Conservation (phyloP, 1,140 invertebrate genomes). For the Periplaneta americana region DNA sequence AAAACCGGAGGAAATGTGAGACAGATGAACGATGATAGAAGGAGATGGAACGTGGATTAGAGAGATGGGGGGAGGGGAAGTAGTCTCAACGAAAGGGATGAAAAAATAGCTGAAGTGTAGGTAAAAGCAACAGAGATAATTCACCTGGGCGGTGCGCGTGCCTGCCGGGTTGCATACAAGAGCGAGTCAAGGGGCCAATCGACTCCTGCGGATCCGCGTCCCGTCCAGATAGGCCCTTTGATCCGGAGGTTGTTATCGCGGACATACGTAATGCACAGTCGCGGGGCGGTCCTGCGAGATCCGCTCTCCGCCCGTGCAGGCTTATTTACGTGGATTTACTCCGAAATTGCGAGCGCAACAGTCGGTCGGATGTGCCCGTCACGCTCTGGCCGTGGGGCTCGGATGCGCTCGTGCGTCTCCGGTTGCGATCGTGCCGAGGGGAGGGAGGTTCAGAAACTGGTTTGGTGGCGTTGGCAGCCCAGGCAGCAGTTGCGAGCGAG, state of each 20-base stretch:
- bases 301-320: no score
- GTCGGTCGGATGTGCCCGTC: no score
- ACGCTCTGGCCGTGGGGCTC: no score
- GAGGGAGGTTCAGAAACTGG: neutral
- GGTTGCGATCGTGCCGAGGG: neutral
- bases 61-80: neutral
- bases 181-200: no score
- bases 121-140: neutral
- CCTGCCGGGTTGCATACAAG: no score
- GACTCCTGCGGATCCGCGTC: no score
- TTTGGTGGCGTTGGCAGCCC: neutral
- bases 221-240: no score
- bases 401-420: neutral
- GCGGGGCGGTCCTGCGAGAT: no score
- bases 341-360: no score
- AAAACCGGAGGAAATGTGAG: neutral
- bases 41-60: neutral
- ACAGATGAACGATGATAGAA: neutral
- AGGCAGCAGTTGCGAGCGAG: neutral
- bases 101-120: neutral
- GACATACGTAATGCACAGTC: no score
- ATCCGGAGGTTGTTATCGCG: no score
- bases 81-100: neutral
- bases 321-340: no score
- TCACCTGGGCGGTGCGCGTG: neutral